phyloP scores from a whole-genome alignment of 2,888 invertebrate species.

The Polyommatus icarus region DNA sequence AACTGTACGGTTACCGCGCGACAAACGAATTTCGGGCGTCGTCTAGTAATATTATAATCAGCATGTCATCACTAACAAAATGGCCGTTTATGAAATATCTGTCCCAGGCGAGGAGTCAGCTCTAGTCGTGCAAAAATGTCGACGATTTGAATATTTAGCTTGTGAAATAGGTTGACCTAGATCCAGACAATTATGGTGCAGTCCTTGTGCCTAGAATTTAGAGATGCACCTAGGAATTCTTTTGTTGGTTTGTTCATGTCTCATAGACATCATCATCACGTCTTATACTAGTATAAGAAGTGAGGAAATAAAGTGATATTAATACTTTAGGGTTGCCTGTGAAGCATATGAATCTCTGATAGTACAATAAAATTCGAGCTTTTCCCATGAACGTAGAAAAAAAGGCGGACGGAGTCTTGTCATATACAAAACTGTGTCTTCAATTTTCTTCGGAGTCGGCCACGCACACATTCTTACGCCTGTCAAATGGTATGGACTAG shows the following conservation, averaged over 20 bases:
- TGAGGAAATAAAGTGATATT: too few relatives aligned
- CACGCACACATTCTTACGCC: too few relatives aligned
- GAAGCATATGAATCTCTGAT: too few relatives aligned
- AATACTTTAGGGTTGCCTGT: too few relatives aligned
- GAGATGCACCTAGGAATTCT: not conserved
- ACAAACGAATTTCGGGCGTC: too few relatives aligned
- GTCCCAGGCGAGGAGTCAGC: not conserved
- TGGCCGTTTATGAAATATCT: not conserved
- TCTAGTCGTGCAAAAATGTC: conserved; percentile 19
- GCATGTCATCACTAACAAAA: not conserved
- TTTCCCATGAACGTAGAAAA: too few relatives aligned
- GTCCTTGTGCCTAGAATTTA: not conserved
- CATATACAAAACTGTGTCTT: too few relatives aligned
- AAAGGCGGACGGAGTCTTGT: too few relatives aligned
- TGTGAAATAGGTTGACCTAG: conserved; percentile 15
- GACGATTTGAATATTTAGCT: not conserved
- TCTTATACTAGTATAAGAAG: not conserved
- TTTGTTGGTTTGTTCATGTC: not conserved
- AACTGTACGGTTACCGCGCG: too few relatives aligned
- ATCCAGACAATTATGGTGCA: not conserved
- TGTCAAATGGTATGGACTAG: too few relatives aligned
- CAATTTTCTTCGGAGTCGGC: too few relatives aligned
- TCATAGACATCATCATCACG: not conserved
- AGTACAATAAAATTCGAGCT: too few relatives aligned
- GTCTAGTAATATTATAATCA: not conserved